Conservation (phyloP, 1,140 invertebrate genomes). For the Diabrotica undecimpunctata region DNA sequence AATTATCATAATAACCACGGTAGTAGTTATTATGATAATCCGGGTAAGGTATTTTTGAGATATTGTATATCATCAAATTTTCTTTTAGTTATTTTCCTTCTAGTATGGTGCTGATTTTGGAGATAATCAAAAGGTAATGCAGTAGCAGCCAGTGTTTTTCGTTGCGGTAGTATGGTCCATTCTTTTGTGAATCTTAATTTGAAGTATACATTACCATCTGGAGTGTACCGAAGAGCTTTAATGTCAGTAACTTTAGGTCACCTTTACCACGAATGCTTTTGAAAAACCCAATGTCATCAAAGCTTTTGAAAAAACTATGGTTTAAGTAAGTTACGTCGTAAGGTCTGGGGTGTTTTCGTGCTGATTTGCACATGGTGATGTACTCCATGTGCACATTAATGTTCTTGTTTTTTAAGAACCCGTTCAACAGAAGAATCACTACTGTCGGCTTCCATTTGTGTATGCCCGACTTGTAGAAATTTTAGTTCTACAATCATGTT, state of each 20-base stretch:
- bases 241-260: too few relatives aligned
- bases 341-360: conserved; percentile 4
- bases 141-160: neutral
- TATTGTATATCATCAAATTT: conserved; percentile 15
- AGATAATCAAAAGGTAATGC: neutral
- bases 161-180: conserved; percentile 16
- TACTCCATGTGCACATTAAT: conserved; percentile 18
- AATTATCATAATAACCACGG: too few relatives aligned
- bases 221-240: too few relatives aligned
- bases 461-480: conserved; percentile 25
- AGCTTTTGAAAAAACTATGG: too few relatives aligned
- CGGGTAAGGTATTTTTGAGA: conserved; percentile 4
- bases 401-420: conserved; percentile 6
- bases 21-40: conserved; percentile 6
- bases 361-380: neutral
- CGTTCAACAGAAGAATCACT: conserved; percentile 23
- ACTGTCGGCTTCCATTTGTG: conserved; percentile 25
- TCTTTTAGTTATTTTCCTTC: conserved; percentile 9
- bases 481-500: conserved; percentile 18
- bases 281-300: too few relatives aligned
- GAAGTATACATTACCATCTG: conserved; percentile 13
- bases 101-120: conserved; percentile 6
- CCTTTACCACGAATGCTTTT: too few relatives aligned
- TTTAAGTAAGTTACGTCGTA: conserved; percentile 14
- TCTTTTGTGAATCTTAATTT: conserved; percentile 18